phyloP scores from a whole-genome alignment of 2,797 vertebrate genomes.

The Protosalanx chinensis region DNA sequence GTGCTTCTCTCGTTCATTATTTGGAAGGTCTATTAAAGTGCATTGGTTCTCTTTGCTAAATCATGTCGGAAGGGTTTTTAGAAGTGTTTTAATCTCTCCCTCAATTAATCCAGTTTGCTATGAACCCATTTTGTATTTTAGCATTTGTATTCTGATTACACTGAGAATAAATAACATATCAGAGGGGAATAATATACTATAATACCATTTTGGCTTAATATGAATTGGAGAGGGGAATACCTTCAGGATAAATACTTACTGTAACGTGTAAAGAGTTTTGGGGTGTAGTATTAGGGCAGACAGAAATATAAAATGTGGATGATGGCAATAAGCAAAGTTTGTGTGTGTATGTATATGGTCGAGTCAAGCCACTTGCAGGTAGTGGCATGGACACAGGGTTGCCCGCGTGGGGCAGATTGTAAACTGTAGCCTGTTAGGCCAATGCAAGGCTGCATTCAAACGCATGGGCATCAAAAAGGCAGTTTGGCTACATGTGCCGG shows the following conservation, averaged over 20 bases:
- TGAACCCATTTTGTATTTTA: not conserved
- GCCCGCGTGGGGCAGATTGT: conserved; percentile 48
- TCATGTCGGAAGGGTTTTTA: conserved; percentile 33
- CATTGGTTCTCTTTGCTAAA: conserved; percentile 38
- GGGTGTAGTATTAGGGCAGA: not conserved
- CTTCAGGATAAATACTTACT: conserved; percentile 51
- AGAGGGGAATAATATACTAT: too few relatives aligned
- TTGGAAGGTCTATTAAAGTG: conserved; percentile 66
- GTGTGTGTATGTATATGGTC: conserved; percentile 1
- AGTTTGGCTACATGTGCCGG: conserved; percentile 68
- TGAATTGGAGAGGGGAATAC: conserved; percentile 28
- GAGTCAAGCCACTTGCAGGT: conserved; percentile 21
- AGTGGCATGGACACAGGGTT: conserved; percentile 33
- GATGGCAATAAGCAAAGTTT: conserved; percentile 16
- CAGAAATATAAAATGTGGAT: not conserved
- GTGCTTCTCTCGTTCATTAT: conserved; percentile 33
- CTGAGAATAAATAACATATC: not conserved
- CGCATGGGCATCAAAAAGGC: conserved; percentile 68
- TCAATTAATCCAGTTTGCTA: conserved; percentile 29
- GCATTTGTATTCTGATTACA: not conserved
- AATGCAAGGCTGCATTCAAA: conserved; percentile 66
- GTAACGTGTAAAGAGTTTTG: not conserved
- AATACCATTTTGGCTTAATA: conserved; percentile 56
- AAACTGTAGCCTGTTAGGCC: conserved; percentile 61
- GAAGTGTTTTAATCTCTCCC: conserved; percentile 44